Conservation (phyloP, 1,140 invertebrate genomes). For the Pantala flavescens region DNA sequence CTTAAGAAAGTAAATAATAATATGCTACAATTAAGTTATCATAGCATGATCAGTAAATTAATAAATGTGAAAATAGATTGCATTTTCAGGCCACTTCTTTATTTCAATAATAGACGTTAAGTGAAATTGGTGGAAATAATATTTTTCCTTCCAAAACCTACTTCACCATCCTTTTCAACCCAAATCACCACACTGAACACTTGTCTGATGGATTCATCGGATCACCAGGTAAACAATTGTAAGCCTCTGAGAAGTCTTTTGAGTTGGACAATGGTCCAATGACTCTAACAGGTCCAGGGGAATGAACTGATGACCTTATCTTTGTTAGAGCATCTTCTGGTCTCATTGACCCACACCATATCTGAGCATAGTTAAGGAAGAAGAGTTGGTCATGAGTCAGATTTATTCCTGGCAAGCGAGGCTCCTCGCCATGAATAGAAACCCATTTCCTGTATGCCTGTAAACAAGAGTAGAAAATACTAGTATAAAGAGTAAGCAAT, state of each 20-base stretch:
- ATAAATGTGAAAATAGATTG: no score
- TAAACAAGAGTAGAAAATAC: conserved; percentile 22
- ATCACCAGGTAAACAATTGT: conserved; percentile 61
- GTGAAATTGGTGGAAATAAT: no score
- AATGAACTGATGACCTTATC: conserved; percentile 88
- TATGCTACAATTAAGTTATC: no score
- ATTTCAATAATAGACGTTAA: no score
- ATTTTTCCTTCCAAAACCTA: no score
- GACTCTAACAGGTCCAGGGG: conserved; percentile 84
- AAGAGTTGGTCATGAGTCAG: conserved; percentile 79
- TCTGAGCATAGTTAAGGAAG: conserved; percentile 83
- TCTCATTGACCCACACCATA: conserved; percentile 96
- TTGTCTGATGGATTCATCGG: conserved; percentile 87
- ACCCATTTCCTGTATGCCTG: conserved; percentile 75
- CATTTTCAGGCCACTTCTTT: no score
- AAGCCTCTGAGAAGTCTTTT: conserved; percentile 77
- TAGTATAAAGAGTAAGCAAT: no score
- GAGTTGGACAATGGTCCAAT: conserved; percentile 88
- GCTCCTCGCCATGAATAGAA: conserved; percentile 54
- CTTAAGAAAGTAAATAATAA: no score
- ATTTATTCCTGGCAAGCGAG: conserved; percentile 64
- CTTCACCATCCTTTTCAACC: no score
- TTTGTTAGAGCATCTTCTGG: conserved; percentile 91
- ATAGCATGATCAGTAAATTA: no score
- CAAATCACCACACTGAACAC: conserved; percentile 79